Evolutionary conservation across 1,140 invertebrate species (phyloP).

Genomic region (Aphelinus atriplicis): DNA sequence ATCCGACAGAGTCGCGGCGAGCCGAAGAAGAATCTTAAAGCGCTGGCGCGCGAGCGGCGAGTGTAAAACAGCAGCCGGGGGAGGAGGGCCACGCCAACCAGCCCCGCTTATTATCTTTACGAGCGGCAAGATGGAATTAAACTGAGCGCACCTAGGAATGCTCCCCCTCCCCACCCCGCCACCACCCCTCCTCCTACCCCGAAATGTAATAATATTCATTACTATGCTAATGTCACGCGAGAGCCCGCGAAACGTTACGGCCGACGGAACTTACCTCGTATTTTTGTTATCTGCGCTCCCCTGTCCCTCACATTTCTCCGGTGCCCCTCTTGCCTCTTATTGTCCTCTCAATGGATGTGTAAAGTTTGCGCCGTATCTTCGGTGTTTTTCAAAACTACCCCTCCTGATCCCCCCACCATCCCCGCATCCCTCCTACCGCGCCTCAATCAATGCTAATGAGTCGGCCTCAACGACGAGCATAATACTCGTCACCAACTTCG

Average conservation of each 20-base stretch:
- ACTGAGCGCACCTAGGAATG: slow-evolving; percentile 59
- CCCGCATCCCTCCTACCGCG: no score
- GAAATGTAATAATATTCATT: slow-evolving; percentile 69
- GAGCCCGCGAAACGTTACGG: slow-evolving; percentile 58
- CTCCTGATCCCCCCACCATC: no score
- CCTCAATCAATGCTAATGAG: no score
- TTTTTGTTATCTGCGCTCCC: slow-evolving; percentile 63
- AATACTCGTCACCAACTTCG: no score
- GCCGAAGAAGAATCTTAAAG: slow-evolving; percentile 38
- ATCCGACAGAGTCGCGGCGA: background rate
- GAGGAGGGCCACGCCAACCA: slow-evolving; percentile 45
- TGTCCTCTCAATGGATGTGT: no score
- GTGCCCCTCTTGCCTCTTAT: no score
- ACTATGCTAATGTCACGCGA: slow-evolving; percentile 65
- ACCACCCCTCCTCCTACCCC: slow-evolving; percentile 38
- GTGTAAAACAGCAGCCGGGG: slow-evolving; percentile 19
- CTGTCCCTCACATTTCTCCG: background rate
- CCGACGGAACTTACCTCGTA: slow-evolving; percentile 61
- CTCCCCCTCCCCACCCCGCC: slow-evolving; percentile 28
- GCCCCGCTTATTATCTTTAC: slow-evolving; percentile 67
- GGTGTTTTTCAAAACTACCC: no score
- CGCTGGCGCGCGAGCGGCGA: slow-evolving; percentile 26
- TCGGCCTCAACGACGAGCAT: no score
- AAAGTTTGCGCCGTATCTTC: no score
- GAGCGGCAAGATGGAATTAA: slow-evolving; percentile 67